phyloP scores from a whole-genome alignment of 2,797 vertebrate genomes.

The Gymnopithys bicolor region DNA sequence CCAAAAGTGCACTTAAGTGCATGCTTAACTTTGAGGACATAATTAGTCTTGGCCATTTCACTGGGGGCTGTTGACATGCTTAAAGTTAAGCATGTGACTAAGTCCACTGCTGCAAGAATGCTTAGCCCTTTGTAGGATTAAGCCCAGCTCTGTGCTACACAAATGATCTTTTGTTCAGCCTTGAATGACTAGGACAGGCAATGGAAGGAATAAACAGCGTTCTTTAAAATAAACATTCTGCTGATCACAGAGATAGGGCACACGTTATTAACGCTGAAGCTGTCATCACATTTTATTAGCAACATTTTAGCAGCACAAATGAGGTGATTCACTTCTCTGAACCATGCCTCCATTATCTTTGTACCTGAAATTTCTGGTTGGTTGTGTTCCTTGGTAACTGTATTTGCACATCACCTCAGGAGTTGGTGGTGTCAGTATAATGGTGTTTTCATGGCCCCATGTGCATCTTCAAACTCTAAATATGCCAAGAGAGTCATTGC shows the following conservation, averaged over 20 bases:
- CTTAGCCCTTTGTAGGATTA: slow-evolving; percentile 50
- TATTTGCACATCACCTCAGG: not conserved
- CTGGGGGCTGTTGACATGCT: slow-evolving; percentile 14
- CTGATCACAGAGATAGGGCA: slow-evolving; percentile 33
- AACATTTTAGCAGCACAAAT: not conserved
- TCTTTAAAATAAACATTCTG: slow-evolving; percentile 27
- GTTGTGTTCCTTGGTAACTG: not conserved
- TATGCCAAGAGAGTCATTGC: not conserved
- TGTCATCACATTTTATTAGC: slow-evolving; percentile 62
- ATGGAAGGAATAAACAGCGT: not conserved
- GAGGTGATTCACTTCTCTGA: slow-evolving; percentile 25
- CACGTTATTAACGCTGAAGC: not conserved
- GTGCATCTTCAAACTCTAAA: not conserved
- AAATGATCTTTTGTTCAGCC: slow-evolving; percentile 36
- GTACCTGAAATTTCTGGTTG: not conserved
- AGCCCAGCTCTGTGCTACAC: not conserved
- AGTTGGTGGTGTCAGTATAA: accelerated
- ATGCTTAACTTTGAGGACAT: slow-evolving; percentile 30
- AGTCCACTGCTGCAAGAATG: slow-evolving; percentile 19
- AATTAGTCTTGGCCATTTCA: slow-evolving; percentile 39
- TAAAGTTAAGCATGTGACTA: slow-evolving; percentile 46
- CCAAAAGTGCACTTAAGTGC: slow-evolving; percentile 53
- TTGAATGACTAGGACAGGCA: slow-evolving; percentile 46
- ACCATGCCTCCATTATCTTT: not conserved
- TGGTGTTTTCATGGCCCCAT: accelerated